Conservation (phyloP, 2,888 invertebrate genomes). For the Dynastes grantii region DNA sequence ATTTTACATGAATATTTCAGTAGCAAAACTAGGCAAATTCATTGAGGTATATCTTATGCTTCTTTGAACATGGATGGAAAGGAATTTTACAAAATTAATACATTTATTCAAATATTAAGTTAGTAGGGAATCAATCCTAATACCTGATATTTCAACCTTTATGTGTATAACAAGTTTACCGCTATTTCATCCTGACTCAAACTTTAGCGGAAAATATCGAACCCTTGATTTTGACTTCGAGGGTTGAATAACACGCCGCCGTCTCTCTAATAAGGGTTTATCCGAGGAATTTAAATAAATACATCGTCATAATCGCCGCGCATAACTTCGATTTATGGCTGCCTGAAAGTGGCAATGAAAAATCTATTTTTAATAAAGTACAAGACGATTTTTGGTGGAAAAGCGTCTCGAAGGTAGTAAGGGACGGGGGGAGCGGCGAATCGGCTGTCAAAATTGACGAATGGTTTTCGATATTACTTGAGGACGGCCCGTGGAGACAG, state of each 20-base stretch:
- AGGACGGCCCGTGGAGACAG: constrained; percentile 53
- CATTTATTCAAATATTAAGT: no score
- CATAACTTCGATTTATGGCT: constrained; percentile 33
- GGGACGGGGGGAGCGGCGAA: constrained; percentile 47
- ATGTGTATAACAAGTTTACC: no score
- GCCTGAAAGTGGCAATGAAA: constrained; percentile 53
- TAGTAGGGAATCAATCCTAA: no score
- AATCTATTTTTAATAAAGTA: constrained; percentile 58
- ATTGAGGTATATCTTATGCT: no score
- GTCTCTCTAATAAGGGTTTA: neutral
- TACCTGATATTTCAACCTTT: no score
- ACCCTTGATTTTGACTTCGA: no score
- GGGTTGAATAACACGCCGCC: neutral
- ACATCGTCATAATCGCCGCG: constrained; percentile 15
- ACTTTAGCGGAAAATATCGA: no score
- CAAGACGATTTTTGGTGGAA: constrained; percentile 43
- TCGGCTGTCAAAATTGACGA: constrained; percentile 62
- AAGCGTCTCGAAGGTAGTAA: constrained; percentile 37
- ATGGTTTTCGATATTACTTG: constrained; percentile 62
- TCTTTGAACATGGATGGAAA: no score
- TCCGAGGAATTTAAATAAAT: constrained; percentile 36
- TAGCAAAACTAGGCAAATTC: no score
- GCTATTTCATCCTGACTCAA: no score
- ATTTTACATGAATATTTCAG: no score
- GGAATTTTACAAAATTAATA: no score